Evolutionary conservation across 2,113 vertebrate species (phyloP).

Genomic region (Thoracochromis brauschi): DNA sequence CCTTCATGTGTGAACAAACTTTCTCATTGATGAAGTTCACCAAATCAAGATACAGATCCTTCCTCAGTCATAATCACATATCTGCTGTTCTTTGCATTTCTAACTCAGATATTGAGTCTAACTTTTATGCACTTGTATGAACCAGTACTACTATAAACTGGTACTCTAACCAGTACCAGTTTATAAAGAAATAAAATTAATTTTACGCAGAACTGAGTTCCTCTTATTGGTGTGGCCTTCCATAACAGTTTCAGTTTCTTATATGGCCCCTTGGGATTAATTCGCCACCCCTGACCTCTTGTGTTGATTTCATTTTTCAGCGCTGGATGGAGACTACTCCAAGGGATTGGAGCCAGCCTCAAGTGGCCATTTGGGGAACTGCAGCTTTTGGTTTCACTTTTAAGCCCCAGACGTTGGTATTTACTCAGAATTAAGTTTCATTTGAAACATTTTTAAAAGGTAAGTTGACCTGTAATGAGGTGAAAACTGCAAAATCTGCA

Average conservation of each 20-base stretch:
- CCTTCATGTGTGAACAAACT: not conserved
- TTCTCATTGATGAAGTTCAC: not conserved
- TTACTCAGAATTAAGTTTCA: not conserved
- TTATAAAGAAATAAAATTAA: not conserved
- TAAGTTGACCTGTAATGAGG: not conserved
- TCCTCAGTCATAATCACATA: not conserved
- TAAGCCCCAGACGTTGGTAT: fast-evolving
- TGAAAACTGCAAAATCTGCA: not conserved
- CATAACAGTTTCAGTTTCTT: not conserved
- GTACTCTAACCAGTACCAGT: not conserved
- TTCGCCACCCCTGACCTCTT: not conserved
- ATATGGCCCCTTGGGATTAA: not conserved
- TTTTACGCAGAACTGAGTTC: not conserved
- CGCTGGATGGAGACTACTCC: not conserved
- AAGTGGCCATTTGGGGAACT: not conserved
- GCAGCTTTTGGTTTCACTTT: not conserved
- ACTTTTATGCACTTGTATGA: not conserved
- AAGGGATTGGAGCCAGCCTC: not conserved
- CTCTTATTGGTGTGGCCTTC: not conserved
- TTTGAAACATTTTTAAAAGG: not conserved
- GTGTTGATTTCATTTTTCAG: not conserved
- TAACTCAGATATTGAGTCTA: not conserved
- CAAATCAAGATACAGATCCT: not conserved
- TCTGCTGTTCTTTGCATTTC: not conserved
- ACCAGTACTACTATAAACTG: not conserved